Conservation (phyloP, 2,797 vertebrate genomes). For the Glossophaga mutica region DNA sequence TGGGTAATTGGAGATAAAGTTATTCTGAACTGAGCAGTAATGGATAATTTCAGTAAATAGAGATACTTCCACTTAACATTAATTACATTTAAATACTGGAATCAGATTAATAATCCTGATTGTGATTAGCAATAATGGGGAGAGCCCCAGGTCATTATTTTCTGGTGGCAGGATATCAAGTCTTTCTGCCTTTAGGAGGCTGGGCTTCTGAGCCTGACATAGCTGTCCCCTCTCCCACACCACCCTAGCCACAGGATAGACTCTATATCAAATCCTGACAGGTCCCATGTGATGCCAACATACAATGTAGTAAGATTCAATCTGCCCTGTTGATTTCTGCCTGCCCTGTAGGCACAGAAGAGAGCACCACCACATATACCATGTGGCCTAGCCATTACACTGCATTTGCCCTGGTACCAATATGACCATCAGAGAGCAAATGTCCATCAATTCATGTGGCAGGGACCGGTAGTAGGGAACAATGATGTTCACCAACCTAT, state of each 20-base stretch:
- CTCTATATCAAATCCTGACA: constrained; percentile 82
- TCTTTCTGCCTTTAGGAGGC: constrained; percentile 3
- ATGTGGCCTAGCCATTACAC: constrained; percentile 75
- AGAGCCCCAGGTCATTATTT: neutral
- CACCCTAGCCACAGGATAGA: neutral
- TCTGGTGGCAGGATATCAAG: constrained; percentile 16
- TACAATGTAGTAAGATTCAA: constrained; percentile 77
- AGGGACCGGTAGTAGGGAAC: constrained; percentile 76
- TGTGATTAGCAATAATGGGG: neutral
- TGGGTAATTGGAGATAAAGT: neutral
- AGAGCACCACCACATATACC: constrained; percentile 84
- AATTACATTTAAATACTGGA: constrained; percentile 6
- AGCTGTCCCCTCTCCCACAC: constrained; percentile 66
- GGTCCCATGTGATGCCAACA: constrained; percentile 75
- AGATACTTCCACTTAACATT: constrained; percentile 38
- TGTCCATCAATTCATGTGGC: constrained; percentile 66
- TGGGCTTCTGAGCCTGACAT: constrained; percentile 58
- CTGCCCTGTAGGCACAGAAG: constrained; percentile 78
- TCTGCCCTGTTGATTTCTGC: constrained; percentile 83
- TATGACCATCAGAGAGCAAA: constrained; percentile 55
- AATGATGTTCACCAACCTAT: constrained; percentile 83
- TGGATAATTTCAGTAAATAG: neutral
- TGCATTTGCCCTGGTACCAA: constrained; percentile 57
- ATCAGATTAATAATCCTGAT: neutral
- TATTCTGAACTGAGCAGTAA: neutral